Conservation (phyloP, 1,140 invertebrate genomes). For the Andricus grossulariae region DNA sequence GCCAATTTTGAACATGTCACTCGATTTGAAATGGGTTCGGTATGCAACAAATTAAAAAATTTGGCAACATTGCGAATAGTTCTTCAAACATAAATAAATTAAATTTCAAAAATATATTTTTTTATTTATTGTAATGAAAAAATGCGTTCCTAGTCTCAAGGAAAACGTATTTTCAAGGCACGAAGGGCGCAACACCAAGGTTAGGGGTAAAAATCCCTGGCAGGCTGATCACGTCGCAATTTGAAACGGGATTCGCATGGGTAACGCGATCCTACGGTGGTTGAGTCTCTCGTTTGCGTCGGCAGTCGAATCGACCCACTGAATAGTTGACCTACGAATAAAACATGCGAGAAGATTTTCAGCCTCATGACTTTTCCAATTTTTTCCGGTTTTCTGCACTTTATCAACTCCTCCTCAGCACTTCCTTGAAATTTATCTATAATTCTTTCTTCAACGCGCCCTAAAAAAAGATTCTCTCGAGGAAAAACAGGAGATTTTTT, state of each 20-base stretch:
- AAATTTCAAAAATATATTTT: too few species aligned
- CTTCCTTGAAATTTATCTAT: not conserved
- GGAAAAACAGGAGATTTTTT: too few species aligned
- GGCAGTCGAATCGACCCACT: slow-evolving; percentile 12
- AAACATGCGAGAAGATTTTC: not conserved
- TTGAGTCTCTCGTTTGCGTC: not conserved
- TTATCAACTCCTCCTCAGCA: not conserved
- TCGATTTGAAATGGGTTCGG: too few species aligned
- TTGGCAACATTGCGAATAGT: too few species aligned
- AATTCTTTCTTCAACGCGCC: not conserved
- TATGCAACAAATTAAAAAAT: too few species aligned
- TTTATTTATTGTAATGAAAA: too few species aligned
- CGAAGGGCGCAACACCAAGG: not conserved
- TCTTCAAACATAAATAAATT: too few species aligned
- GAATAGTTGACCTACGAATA: slow-evolving; percentile 4
- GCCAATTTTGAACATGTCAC: too few species aligned
- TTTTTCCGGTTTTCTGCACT: not conserved
- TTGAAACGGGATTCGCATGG: slow-evolving; percentile 19
- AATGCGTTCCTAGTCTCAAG: not conserved
- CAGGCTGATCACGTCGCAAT: slow-evolving; percentile 17
- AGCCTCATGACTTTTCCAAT: not conserved
- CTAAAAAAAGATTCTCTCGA: too few species aligned
- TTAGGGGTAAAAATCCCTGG: slow-evolving; percentile 1
- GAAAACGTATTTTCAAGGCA: slow-evolving; percentile 8
- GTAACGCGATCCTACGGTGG: not conserved